Evolutionary conservation across 2,888 invertebrate species (phyloP), one percentile per base, ranked within the genome.

Genomic region (Neoascia interrupta): DNA sequence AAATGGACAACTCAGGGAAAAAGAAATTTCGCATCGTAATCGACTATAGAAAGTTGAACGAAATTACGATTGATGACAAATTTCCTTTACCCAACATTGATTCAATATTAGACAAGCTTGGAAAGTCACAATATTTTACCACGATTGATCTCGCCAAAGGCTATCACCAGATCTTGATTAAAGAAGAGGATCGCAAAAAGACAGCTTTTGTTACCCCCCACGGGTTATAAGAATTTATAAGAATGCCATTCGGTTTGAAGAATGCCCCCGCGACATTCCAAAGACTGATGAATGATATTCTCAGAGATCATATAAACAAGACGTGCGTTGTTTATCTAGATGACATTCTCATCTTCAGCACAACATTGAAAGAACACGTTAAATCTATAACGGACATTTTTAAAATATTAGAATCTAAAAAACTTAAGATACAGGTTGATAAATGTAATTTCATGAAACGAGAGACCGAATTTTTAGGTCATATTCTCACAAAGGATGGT

Each of bases 381-480:
- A 36, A 36, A 36, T 5, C 18, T 1, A 39, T 39, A 6, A 2
- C 15, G 3, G 39, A 39, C 5, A 5, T 15, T 13, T 39, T 39
- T 39, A 6, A 15, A n/a, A 16, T n/a, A 10, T 37, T 13, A 8
- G 8, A 18, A 39, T 16, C 6, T 18, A 18, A 39, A 39, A 8
- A 16, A 16, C 39, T 39, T 16, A 39, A 39, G 18, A 39, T 39
- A 2, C 18, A 84, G 6, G 8, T 15, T 1, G 43, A 43, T 31
- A 34, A 49, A 54, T 82, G 74, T n/a, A 73, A 84, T 53, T 84
- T 85, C 56, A 68, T 84, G 11, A 41, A 58, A 15, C 83, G 82
- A 58, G 82, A 84, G 64, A 73, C 69, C 11, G 58, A 66, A 34
- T 72, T 60, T 36, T 36, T 79, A 19, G 63, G 70, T 1, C 64